Percentiles rank a stretch among this genome's conserved stretches.
phyloP scores from a whole-genome alignment of 2,888 invertebrate species.

The Nipponacmea schrenckii region DNA sequence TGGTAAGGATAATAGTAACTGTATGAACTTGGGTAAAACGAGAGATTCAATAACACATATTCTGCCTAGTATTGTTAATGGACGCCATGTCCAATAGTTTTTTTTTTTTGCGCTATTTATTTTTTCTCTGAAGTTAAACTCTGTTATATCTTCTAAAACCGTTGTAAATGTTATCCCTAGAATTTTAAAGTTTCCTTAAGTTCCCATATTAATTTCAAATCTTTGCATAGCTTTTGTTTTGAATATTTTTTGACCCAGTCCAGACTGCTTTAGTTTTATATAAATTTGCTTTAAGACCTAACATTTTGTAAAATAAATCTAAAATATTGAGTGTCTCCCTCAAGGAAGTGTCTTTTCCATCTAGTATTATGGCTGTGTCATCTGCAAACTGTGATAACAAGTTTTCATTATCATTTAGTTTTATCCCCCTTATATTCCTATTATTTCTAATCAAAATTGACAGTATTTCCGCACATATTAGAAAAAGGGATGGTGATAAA shows the following conservation, averaged over 20 bases:
- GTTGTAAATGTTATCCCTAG: conserved; percentile 15
- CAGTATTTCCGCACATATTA: too few species aligned
- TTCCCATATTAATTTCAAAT: conserved; percentile 7
- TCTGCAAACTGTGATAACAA: too few species aligned
- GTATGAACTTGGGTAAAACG: conserved; percentile 10
- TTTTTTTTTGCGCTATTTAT: neutral
- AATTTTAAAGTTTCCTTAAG: conserved; percentile 14
- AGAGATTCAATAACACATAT: conserved; percentile 16
- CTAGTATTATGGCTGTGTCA: too few species aligned
- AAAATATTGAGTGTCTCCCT: too few species aligned
- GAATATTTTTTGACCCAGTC: conserved; percentile 14
- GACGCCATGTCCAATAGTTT: conserved; percentile 8
- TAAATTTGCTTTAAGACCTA: conserved; percentile 16
- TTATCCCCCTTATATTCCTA: too few species aligned
- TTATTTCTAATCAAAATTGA: too few species aligned
- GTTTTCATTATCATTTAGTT: too few species aligned
- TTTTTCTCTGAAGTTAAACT: conserved; percentile 13
- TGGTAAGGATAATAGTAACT: conserved; percentile 18
- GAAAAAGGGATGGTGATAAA: too few species aligned
- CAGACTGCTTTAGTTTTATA: conserved; percentile 9
- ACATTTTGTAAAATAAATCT: conserved; percentile 9
- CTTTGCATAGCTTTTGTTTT: conserved; percentile 11
- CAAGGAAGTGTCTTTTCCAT: too few species aligned
- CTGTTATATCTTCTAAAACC: conserved; percentile 1
- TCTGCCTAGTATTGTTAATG: conserved; percentile 6